Conservation (phyloP, 2,113 vertebrate species). For the Myodes glareolus region DNA sequence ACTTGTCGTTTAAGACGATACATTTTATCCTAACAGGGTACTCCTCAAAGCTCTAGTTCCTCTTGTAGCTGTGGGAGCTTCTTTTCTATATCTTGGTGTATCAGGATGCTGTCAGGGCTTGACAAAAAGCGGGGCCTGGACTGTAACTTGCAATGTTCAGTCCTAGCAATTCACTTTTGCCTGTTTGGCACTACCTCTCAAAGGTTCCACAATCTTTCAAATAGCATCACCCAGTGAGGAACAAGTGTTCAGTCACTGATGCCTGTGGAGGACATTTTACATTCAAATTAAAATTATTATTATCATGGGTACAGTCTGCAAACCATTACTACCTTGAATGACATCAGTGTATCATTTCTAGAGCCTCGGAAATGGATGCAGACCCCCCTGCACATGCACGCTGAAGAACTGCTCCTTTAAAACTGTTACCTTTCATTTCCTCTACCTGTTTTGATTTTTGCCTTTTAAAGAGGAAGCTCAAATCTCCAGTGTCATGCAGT, state of each 20-base stretch:
- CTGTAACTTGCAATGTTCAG: neutral
- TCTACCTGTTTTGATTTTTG: neutral
- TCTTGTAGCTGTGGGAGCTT: neutral
- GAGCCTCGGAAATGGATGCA: neutral
- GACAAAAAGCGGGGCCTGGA: neutral
- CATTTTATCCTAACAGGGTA: neutral
- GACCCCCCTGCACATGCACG: neutral
- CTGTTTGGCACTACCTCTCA: neutral
- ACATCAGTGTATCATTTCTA: neutral
- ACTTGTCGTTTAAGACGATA: neutral
- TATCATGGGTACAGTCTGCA: neutral
- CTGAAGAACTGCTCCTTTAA: neutral
- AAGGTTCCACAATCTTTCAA: neutral
- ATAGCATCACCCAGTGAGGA: neutral
- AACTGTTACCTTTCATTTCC: neutral
- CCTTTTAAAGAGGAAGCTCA: constrained; percentile 6
- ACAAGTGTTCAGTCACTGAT: neutral
- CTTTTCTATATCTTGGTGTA: neutral
- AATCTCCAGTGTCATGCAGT: neutral
- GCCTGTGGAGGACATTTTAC: neutral
- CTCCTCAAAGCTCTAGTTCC: neutral
- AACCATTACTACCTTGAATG: neutral
- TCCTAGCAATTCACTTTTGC: neutral
- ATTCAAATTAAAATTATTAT: neutral
- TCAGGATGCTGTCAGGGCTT: neutral